Percentiles rank a stretch among this genome's conserved stretches.
Conservation (phyloP, 2,113 vertebrate genomes). For the Ochotona princeps region DNA sequence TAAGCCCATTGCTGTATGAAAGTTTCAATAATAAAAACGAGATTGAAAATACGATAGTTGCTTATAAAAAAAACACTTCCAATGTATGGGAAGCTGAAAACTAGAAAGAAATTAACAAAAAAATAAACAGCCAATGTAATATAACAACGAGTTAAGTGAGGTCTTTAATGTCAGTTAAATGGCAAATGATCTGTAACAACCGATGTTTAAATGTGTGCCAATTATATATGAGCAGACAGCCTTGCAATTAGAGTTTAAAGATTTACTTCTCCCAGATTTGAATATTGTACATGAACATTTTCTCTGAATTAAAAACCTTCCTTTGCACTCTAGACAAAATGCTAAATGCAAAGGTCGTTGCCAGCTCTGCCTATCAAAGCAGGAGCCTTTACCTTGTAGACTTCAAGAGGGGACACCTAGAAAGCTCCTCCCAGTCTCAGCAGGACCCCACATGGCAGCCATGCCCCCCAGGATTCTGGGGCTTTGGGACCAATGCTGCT, state of each 20-base stretch:
- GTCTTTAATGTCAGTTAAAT: conserved; percentile 79
- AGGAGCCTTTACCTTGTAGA: background rate
- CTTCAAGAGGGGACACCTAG: background rate
- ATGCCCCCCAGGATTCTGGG: no score
- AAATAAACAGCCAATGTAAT: conserved; percentile 80
- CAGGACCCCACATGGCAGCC: no score
- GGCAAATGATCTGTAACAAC: conserved; percentile 75
- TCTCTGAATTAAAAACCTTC: conserved; percentile 48
- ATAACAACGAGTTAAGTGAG: conserved; percentile 77
- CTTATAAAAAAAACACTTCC: conserved; percentile 68
- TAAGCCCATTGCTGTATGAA: conserved; percentile 77
- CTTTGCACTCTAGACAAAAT: conserved; percentile 39
- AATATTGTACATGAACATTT: background rate
- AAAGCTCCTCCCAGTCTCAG: background rate
- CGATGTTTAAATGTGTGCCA: conserved; percentile 78
- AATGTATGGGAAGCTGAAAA: conserved; percentile 74
- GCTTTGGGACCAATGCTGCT: background rate
- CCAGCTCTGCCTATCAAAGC: conserved; percentile 26
- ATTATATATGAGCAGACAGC: conserved; percentile 77
- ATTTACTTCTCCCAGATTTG: conserved; percentile 73
- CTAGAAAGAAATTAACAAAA: conserved; percentile 81
- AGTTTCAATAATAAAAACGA: conserved; percentile 82
- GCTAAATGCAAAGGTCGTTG: conserved; percentile 27
- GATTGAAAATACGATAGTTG: conserved; percentile 70
- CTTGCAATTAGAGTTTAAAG: conserved; percentile 74